Conservation (phyloP, 2,113 vertebrate genomes). For the Hirundichthys speculiger region DNA sequence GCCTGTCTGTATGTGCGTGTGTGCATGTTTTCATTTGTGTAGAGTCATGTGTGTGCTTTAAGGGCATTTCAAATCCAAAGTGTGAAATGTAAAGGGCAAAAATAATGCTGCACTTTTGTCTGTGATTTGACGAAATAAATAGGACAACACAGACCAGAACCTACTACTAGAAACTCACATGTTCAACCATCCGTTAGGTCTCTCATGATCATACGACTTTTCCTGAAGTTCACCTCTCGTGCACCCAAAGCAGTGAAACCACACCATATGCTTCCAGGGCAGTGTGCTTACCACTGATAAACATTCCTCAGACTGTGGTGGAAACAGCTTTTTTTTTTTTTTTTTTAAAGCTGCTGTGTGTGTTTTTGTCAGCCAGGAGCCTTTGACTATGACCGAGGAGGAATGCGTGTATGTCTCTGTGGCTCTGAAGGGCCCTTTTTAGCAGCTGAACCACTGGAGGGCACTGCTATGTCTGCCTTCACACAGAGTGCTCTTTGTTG, state of each 20-base stretch:
- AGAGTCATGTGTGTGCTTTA: background rate
- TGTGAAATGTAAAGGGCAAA: background rate
- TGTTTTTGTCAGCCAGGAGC: constrained; percentile 71
- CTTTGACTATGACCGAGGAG: constrained; percentile 45
- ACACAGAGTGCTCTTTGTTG: constrained; percentile 66
- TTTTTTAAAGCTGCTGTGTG: constrained; percentile 58
- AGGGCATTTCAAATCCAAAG: background rate
- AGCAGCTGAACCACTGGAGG: constrained; percentile 78
- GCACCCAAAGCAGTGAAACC: constrained; percentile 69
- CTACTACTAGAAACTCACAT: constrained; percentile 47
- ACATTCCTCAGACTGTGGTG: constrained; percentile 79
- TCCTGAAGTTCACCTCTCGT: constrained; percentile 71
- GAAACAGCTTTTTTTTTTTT: constrained; percentile 52
- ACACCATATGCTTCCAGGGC: constrained; percentile 75
- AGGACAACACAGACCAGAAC: constrained; percentile 5
- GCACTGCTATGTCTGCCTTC: constrained; percentile 71
- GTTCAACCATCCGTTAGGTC: constrained; percentile 40
- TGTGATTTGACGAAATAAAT: constrained; percentile 8
- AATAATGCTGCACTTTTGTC: background rate
- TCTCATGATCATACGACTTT: constrained; percentile 61
- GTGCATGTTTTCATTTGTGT: background rate
- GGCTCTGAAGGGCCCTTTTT: constrained; percentile 40
- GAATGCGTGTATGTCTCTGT: constrained; percentile 44
- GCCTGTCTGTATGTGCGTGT: background rate
- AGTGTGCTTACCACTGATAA: constrained; percentile 76